Evolutionary conservation across 1,140 invertebrate species (phyloP), one percentile per base, ranked within the genome.

Genomic region (Halictus rubicundus): DNA sequence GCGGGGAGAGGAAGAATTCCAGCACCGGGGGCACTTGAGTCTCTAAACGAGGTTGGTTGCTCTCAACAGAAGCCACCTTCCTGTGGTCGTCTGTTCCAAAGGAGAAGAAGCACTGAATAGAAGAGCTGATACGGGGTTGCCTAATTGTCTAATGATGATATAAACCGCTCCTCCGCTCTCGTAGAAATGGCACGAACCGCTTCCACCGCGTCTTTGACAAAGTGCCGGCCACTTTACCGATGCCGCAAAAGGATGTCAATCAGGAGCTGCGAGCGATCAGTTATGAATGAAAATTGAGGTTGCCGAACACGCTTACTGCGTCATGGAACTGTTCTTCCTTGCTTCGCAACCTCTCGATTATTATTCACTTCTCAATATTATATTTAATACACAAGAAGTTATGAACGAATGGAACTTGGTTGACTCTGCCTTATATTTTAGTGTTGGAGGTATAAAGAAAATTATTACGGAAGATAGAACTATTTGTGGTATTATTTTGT

Each of bases 61-160:
- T 61, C 65, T 69, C 74, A 61, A 77, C 65, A 77, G 74, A 77
- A 77, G 65, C 74, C 66, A 77, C 65, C 65, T 77, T 77, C n/a
- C 65, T 69, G 74, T 25, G 65, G 74, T 69, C 65, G 65, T 69
- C 65, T 77, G 39, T 25, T 49, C 27, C 16, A 57, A 69, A 49
- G 39, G 54, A 68, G 74, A 77, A 16, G 74, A 60, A 77, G 54
- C 65, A n/a, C 25, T 52, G 42, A 77, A 61, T 49, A 57, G 54
- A 60, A 52, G 39, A 76, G 65, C 73, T 42, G 60, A 27, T 63
- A 63, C 60, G 25, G 27, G 57, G 25, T 59, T 57, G 66, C 74
- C 74, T 77, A 77, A 77, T 77, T 77, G 65, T 65, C 74, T 65
- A 49, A 77, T 69, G 74, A 65, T 77, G 65, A 77, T 66, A 76